Conservation (phyloP, 2,888 invertebrate genomes). For the Neoitamus cyanurus region DNA sequence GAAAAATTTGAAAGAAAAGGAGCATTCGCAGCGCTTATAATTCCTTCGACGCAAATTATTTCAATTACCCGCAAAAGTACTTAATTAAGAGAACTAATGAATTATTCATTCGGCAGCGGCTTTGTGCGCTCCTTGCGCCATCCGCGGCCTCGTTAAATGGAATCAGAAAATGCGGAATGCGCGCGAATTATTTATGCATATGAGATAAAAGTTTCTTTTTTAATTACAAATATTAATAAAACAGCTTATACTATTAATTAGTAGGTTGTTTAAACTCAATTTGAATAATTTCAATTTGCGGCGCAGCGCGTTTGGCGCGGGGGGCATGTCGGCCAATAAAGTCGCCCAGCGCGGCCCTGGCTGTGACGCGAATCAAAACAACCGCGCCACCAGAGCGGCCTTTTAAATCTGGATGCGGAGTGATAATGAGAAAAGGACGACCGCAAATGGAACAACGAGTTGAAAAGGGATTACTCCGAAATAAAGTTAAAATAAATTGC, state of each 20-base stretch:
- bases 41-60: conserved; percentile 45
- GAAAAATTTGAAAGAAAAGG: conserved; percentile 36
- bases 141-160: conserved; percentile 32
- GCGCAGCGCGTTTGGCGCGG: conserved; percentile 10
- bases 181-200: conserved; percentile 39
- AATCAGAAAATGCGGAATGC: conserved; percentile 26
- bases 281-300: conserved; percentile 41
- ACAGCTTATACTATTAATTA: conserved; percentile 37
- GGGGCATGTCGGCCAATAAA: neutral
- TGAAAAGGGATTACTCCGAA: conserved; percentile 38
- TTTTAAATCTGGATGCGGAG: conserved; percentile 12
- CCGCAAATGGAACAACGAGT: conserved; percentile 39
- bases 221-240: conserved; percentile 30
- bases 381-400: neutral
- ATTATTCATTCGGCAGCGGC: conserved; percentile 32
- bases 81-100: conserved; percentile 46
- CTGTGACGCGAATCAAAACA: conserved; percentile 32
- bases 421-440: conserved; percentile 23
- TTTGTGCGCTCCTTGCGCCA: conserved; percentile 22
- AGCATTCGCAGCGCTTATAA: conserved; percentile 30
- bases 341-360: neutral
- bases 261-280: conserved; percentile 26
- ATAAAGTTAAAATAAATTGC: conserved; percentile 45
- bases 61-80: conserved; percentile 46
- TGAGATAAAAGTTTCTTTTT: conserved; percentile 33